Conservation (phyloP, 2,888 invertebrate genomes). For the Aphodius sticticus region DNA sequence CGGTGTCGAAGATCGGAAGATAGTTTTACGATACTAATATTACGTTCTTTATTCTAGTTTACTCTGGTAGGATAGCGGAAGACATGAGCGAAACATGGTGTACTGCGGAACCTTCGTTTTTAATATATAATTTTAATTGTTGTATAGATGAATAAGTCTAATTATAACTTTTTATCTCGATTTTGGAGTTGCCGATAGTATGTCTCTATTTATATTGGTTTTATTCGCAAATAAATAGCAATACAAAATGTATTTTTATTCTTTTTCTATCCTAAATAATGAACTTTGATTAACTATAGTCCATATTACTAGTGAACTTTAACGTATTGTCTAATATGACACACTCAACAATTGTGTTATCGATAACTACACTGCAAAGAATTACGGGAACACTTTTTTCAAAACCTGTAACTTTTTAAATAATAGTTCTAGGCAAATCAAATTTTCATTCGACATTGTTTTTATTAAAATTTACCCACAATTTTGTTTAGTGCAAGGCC, state of each 20-base stretch:
- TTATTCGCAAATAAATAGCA: not conserved
- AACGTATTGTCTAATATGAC: too few relatives aligned
- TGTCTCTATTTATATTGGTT: not conserved
- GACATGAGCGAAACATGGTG: not conserved
- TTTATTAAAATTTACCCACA: too few relatives aligned
- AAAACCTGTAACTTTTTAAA: too few relatives aligned
- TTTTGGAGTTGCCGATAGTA: not conserved
- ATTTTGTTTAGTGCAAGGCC: too few relatives aligned
- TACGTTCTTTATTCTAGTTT: constrained; percentile 55
- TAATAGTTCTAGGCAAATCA: too few relatives aligned
- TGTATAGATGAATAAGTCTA: not conserved
- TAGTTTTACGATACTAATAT: not conserved
- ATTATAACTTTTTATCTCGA: not conserved
- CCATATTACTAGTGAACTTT: too few relatives aligned
- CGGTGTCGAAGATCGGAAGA: not conserved
- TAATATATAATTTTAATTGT: not conserved
- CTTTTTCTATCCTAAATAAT: too few relatives aligned
- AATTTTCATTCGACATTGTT: too few relatives aligned
- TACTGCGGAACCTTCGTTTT: not conserved
- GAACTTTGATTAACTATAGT: too few relatives aligned
- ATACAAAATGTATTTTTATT: not conserved
- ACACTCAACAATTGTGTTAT: too few relatives aligned
- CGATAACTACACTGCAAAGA: too few relatives aligned
- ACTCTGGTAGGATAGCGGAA: constrained; percentile 54
- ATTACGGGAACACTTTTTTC: too few relatives aligned